Percentiles rank a stretch among this genome's conserved stretches.
These are phyloP conservation scores for Cyphomyrus discorhynchus DNA, from an alignment of 2,113 vertebrate species.

Conservation along the genomic window DNA sequence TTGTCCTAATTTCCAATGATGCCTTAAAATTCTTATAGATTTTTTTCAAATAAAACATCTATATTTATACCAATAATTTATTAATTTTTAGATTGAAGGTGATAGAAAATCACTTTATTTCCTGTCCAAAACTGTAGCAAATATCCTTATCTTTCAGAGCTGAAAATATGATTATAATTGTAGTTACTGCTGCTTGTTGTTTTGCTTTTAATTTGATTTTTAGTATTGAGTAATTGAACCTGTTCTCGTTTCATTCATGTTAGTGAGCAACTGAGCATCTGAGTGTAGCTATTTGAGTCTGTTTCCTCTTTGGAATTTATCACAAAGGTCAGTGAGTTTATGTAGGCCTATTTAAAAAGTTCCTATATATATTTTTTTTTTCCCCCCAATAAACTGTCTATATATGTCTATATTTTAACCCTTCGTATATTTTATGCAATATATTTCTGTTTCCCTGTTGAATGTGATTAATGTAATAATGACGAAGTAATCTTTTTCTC, in stretches of 20 bases:
- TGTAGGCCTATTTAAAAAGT: neutral
- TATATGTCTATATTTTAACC: neutral
- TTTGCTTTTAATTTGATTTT: neutral
- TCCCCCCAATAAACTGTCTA: no score
- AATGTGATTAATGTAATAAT: neutral
- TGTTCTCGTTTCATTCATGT: neutral
- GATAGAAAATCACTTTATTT: neutral
- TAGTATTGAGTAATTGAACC: neutral
- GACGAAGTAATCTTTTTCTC: neutral
- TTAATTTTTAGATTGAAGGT: neutral
- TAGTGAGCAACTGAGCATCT: neutral
- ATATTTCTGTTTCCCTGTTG: neutral
- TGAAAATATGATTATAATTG: neutral
- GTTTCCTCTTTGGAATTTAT: neutral
- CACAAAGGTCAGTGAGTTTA: neutral
- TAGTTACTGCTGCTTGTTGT: neutral
- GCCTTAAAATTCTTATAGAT: neutral
- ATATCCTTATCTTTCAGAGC: neutral
- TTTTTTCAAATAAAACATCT: neutral
- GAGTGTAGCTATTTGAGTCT: neutral
- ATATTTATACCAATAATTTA: neutral
- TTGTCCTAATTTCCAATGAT: neutral
- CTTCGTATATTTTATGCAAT: neutral
- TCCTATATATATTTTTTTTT: neutral
- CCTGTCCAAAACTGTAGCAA: neutral